phyloP scores from a whole-genome alignment of 2,888 invertebrate species.

The Bellardia bayeri region DNA sequence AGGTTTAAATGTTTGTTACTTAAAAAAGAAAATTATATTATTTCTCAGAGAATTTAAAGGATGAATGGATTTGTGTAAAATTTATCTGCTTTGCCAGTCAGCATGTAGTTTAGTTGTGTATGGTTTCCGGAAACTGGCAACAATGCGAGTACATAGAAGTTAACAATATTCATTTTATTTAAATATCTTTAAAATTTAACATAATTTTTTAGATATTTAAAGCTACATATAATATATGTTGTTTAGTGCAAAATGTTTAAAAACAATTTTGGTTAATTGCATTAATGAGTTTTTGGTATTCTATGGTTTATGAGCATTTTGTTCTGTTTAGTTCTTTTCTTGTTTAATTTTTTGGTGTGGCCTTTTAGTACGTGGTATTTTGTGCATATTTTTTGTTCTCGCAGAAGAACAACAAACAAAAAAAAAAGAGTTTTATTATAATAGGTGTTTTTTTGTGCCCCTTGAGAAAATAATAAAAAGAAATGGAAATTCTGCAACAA shows the following conservation, averaged over 20 bases:
- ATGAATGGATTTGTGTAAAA: neutral
- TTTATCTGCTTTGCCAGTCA: neutral
- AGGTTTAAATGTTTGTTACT: neutral
- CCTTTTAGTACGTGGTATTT: slow-evolving; percentile 36
- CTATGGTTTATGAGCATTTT: neutral
- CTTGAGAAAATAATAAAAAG: slow-evolving; percentile 71
- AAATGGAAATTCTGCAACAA: slow-evolving; percentile 52
- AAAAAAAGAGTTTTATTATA: slow-evolving; percentile 53
- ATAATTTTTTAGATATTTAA: too few species aligned
- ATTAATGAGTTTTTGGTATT: neutral
- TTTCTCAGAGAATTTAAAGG: neutral
- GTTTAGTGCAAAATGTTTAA: too few species aligned
- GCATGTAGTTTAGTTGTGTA: too few species aligned
- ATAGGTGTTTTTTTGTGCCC: slow-evolving; percentile 71
- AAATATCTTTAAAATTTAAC: too few species aligned
- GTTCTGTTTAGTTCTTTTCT: neutral
- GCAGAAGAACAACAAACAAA: slow-evolving; percentile 38
- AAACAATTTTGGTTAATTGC: too few species aligned
- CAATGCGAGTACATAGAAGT: too few species aligned
- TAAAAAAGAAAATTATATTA: neutral
- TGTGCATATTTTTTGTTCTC: neutral
- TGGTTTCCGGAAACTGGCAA: too few species aligned
- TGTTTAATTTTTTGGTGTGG: slow-evolving; percentile 33
- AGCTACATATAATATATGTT: too few species aligned
- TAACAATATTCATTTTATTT: too few species aligned